Base-by-base conservation (phyloP, 2,888 invertebrate species). In the Strigamia transsilvanica region DNA sequence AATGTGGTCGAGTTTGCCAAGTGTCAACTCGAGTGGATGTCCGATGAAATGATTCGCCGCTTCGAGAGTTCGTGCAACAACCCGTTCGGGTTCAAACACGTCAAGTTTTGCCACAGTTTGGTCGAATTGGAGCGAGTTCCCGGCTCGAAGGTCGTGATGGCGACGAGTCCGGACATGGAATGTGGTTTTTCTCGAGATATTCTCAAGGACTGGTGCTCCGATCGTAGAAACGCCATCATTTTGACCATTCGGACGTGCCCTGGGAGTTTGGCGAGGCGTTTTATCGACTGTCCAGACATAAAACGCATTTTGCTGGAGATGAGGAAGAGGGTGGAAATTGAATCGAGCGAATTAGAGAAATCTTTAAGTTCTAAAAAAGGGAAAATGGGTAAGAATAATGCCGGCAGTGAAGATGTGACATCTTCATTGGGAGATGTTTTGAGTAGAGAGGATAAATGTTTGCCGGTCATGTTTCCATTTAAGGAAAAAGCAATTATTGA, bases 21-120 rank as follows among this genome's bases (percentile, higher is more conserved):
- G 88, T 97, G 97, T 0, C 97, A 94, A 90, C 97, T 99, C 85
- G 99, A 99, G 89, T 99, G 99, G 99, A 99, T 99, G 99, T 97
- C 97, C 87, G 99, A 99, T 87, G 99, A 98, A 87, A 89, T 99
- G 61, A 97, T 98, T 91, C 92, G 96, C 83, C 85, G 86, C 9
- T 89, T 88, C 84, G 88, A 89, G 83, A 85, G 85, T 9, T 86
- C 87, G 9, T 84, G 87, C 23, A 85, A 85, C 82, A 98, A 98
- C 90, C 99, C 99, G 0, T 99, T 98, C 88, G 96, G 96, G 82
- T 94, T 99, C 84, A 94, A 95, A 84, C 95, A 98, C 89, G 90
- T 99, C 80, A 95, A 97, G 85, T 90, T 99, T 7, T 98, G 98
- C 86, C 99, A 99, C 88, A 95, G 94, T 83, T 91, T 98, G 84